Percentiles rank a stretch among this genome's conserved stretches.
These are phyloP conservation scores for Aleadryas rufinucha DNA, from an alignment of 2,113 vertebrate genomes.

Conservation along the genomic window DNA sequence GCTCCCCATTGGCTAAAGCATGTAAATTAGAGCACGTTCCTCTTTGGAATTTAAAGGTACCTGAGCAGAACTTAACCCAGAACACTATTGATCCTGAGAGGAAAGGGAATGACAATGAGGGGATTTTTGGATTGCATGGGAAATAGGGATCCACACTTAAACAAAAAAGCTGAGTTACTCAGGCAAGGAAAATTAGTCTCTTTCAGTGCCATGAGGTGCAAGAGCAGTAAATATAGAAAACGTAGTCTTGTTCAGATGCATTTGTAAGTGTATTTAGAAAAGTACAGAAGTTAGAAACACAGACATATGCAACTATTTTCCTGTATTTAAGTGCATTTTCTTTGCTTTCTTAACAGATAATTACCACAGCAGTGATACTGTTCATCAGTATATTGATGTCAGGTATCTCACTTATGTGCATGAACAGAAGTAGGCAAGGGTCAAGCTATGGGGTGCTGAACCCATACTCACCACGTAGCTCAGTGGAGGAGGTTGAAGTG, in stretches of 20 bases:
- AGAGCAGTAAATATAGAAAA: background rate
- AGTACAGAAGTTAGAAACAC: background rate
- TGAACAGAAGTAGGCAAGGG: slow-evolving; percentile 83
- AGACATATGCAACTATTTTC: background rate
- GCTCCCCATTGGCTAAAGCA: background rate
- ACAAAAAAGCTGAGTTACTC: background rate
- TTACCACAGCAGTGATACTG: slow-evolving; percentile 82
- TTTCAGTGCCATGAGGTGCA: background rate
- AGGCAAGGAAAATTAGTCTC: background rate
- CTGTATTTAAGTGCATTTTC: background rate
- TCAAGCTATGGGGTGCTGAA: slow-evolving; percentile 74
- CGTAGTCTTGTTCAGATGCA: background rate
- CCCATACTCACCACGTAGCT: slow-evolving; percentile 61
- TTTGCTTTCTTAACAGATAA: slow-evolving; percentile 75
- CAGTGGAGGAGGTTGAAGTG: slow-evolving; percentile 56
- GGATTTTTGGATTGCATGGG: background rate
- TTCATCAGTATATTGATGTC: slow-evolving; percentile 81
- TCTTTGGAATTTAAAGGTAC: background rate
- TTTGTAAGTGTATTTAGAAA: background rate
- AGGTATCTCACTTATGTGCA: slow-evolving; percentile 83
- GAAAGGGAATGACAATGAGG: background rate
- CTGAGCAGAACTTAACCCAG: background rate
- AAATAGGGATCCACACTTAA: background rate
- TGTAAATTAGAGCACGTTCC: background rate
- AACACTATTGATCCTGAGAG: background rate